These are phyloP conservation scores for Nothobranchius kuhntae DNA, from an alignment of 2,113 vertebrate species.

Conservation along the genomic window DNA sequence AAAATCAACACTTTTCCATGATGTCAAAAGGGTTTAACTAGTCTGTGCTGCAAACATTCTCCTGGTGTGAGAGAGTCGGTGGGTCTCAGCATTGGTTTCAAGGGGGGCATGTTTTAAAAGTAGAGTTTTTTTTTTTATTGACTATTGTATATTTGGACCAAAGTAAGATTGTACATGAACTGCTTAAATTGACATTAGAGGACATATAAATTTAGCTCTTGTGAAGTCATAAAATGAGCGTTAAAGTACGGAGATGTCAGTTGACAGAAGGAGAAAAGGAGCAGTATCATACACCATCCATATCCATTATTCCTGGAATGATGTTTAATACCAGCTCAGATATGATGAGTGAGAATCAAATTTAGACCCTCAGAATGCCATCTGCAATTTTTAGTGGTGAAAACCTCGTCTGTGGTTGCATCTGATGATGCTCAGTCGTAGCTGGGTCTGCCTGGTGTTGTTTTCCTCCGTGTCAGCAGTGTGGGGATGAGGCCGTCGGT, in stretches of 20 bases:
- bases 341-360: constrained; percentile 24
- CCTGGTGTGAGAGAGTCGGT: constrained; percentile 1
- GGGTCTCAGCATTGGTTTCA: not conserved
- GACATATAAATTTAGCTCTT: no score
- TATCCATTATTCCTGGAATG: constrained; percentile 20
- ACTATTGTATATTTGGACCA: no score
- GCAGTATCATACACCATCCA: constrained; percentile 6
- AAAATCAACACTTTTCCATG: constrained; percentile 51
- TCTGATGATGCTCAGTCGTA: constrained; percentile 43
- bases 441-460: constrained; percentile 57
- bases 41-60: constrained; percentile 25
- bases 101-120: not conserved
- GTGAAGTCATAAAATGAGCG: not conserved
- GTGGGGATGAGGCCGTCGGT: constrained; percentile 57
- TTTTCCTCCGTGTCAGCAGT: constrained; percentile 70
- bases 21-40: constrained; percentile 36
- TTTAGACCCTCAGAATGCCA: constrained; percentile 42
- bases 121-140: no score
- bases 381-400: constrained; percentile 38
- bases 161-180: no score
- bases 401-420: constrained; percentile 49
- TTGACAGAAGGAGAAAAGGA: constrained; percentile 14
- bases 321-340: constrained; percentile 33
- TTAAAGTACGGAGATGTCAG: constrained; percentile 10
- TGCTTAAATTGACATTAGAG: no score